Percentiles rank a stretch among this genome's conserved stretches.
phyloP scores from a whole-genome alignment of 2,797 vertebrate genomes.

The Xiphophorus birchmanni region DNA sequence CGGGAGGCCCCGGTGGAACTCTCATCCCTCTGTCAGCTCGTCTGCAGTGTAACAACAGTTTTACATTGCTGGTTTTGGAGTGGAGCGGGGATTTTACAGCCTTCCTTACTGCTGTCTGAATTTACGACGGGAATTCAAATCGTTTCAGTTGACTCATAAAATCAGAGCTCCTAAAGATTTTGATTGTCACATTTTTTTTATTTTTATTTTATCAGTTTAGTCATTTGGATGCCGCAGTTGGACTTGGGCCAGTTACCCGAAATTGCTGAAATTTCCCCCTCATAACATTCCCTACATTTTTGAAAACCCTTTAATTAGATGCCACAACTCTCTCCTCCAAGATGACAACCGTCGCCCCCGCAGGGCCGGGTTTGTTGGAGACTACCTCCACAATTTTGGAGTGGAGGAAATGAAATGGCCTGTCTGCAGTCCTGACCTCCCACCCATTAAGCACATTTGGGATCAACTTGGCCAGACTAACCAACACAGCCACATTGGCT shows the following conservation, averaged over 20 bases:
- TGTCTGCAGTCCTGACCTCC: neutral
- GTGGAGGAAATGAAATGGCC: neutral
- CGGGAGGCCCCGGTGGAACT: slow-evolving; percentile 39
- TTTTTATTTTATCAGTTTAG: neutral
- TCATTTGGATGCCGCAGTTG: neutral
- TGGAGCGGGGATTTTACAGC: slow-evolving; percentile 35
- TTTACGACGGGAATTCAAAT: slow-evolving; percentile 20
- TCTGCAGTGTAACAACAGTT: slow-evolving; percentile 46
- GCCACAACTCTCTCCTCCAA: neutral
- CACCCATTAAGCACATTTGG: neutral
- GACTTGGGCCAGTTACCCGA: neutral
- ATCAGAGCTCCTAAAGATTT: slow-evolving; percentile 10
- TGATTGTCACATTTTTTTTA: neutral
- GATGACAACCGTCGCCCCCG: neutral
- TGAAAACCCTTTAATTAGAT: slow-evolving; percentile 1
- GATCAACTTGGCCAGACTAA: neutral
- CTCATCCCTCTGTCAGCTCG: slow-evolving; percentile 36
- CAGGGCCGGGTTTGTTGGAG: neutral
- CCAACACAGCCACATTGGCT: neutral
- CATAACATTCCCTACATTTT: neutral
- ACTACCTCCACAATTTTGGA: neutral
- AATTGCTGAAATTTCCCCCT: neutral
- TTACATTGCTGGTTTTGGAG: slow-evolving; percentile 51
- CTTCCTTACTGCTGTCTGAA: slow-evolving; percentile 31
- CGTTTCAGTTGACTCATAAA: slow-evolving; percentile 18